Conservation (phyloP, 53 echinoderm and acorn worm genomes). For the Crossaster papposus region DNA sequence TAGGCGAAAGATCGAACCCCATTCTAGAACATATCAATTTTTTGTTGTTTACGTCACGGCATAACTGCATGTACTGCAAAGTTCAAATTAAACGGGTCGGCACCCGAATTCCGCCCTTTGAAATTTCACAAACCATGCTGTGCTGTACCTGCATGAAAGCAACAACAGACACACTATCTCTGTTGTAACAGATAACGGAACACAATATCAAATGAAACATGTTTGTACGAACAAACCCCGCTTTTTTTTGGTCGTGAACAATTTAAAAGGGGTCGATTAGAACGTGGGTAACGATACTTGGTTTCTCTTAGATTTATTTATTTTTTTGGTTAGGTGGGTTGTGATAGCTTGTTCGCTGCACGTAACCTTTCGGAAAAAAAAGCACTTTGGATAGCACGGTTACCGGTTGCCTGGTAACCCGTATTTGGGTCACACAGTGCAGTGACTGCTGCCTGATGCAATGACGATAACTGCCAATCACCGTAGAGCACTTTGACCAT, state of each 20-base stretch:
- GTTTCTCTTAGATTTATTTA: too few relatives aligned
- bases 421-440: conserved; percentile 46
- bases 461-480: conserved; percentile 14
- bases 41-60: not conserved
- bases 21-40: not conserved
- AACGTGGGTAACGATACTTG: not conserved
- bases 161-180: not conserved
- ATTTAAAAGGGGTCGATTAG: conserved; percentile 30
- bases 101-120: conserved; percentile 23
- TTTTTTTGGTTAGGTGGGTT: not conserved
- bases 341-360: conserved; percentile 11
- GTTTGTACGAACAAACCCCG: not conserved
- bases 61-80: conserved; percentile 3
- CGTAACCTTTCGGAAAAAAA: conserved; percentile 2
- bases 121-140: not conserved
- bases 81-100: not conserved
- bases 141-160: not conserved
- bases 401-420: conserved; percentile 53
- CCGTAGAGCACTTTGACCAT: conserved; percentile 28
- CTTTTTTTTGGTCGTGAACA: conserved; percentile 3
- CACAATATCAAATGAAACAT: not conserved
- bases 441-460: conserved; percentile 27
- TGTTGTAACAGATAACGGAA: not conserved
- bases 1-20: not conserved
- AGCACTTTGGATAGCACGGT: conserved; percentile 36